These are phyloP conservation scores for Gnathonemus longibarbis DNA, from an alignment of 2,113 vertebrate genomes.

Conservation along the genomic window DNA sequence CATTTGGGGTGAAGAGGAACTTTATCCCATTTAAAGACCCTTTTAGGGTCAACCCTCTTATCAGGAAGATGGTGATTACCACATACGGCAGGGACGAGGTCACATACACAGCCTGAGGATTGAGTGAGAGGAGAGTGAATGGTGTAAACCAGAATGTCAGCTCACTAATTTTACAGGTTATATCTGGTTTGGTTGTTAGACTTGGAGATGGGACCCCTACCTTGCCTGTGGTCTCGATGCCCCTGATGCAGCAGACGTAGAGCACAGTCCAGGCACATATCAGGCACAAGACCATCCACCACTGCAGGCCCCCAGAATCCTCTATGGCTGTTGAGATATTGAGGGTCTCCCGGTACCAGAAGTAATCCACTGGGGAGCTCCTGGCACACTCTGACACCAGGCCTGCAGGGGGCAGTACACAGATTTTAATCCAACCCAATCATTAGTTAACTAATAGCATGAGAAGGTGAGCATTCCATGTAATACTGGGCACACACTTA, in stretches of 20 bases:
- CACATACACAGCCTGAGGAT: not conserved
- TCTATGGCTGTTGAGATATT: slow-evolving; percentile 67
- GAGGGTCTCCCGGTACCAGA: slow-evolving; percentile 81
- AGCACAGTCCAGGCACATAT: slow-evolving; percentile 72
- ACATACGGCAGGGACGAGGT: slow-evolving; percentile 60
- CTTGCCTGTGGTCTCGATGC: not conserved
- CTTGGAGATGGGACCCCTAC: slow-evolving; percentile 25
- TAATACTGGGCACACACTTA: not conserved
- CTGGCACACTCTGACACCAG: slow-evolving; percentile 65
- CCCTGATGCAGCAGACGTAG: slow-evolving; percentile 66
- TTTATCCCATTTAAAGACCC: slow-evolving; percentile 49
- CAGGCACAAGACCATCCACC: slow-evolving; percentile 75
- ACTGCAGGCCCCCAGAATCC: slow-evolving; percentile 71
- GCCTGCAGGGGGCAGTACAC: slow-evolving; percentile 36
- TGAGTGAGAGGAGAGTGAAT: slow-evolving; percentile 39
- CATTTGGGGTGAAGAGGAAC: not conserved
- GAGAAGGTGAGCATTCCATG: not conserved
- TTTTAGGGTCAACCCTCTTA: slow-evolving; percentile 70
- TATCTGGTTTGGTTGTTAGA: not conserved
- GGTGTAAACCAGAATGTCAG: slow-evolving; percentile 51
- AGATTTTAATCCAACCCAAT: not conserved
- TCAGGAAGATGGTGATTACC: slow-evolving; percentile 72
- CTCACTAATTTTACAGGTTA: not conserved
- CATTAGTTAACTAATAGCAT: not conserved
- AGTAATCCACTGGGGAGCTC: slow-evolving; percentile 84